Base-by-base conservation (phyloP, 2,888 invertebrate genomes). In the Metopia argyrocephala region DNA sequence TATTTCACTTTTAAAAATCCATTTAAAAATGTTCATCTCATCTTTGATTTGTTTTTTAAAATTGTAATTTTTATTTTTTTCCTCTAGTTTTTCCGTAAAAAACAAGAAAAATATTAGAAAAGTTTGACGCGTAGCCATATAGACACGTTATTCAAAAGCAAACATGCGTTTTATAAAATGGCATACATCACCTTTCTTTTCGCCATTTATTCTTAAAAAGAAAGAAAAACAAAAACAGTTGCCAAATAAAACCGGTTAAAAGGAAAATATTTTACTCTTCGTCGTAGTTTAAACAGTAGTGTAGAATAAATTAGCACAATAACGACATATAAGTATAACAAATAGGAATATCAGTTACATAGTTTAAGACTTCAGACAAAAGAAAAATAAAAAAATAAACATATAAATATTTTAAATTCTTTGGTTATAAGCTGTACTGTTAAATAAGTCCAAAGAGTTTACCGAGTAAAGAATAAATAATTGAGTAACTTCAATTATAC, bases 141-240 rank as follows among this genome's bases (percentile, higher is more conserved):
- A 38, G 31, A 38, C 48, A 64, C 31, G 70, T 61, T 75, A 61
- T 79, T 31, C 61, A 61, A 54, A 31, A 23, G 57, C 48, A 70
- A 79, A 79, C 48, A 75, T 79, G 75, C 75, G 70, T 70, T 64
- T 65, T 38, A 57, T 59, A 65, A 66, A 70, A 65, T 69, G 50
- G 65, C 70, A 75, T 66, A 65, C 70, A 70, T 79, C 75, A 79
- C 75, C 52, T 79, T 69, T 66, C 70, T 65, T 38, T 38, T 15
- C 31, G 46, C 25, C 21, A 68, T 21, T 21, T 62, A 23, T 48
- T 52, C 68, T 1, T 21, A 18, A 56, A 56, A 27, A 18, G n/a
- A 9, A 2, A 38, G 38, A 1, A 56, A 28, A 18, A 31, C 31
- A n/a, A n/a, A 3, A 65, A 50, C 48, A 31, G 38, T 27, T 21